A percentile compares a stretch with the other conserved stretches of the same genome.
Conservation (phyloP, 2,797 vertebrate genomes). For the Chaenodraco wilsoni region DNA sequence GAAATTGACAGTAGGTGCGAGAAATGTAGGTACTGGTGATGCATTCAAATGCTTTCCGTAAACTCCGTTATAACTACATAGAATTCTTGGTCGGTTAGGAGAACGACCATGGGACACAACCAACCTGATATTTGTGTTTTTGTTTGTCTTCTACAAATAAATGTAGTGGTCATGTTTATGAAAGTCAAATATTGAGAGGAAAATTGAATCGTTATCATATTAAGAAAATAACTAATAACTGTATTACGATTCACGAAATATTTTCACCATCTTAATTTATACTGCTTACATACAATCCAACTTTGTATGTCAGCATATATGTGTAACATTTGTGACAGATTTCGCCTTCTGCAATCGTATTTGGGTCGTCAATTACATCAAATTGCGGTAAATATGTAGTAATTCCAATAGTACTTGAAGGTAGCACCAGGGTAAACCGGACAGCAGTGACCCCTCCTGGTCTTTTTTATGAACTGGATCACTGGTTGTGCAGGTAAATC, state of each 20-base stretch:
- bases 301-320: neutral
- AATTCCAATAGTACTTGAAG: conserved; percentile 39
- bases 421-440: conserved; percentile 37
- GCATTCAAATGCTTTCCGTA: conserved; percentile 46
- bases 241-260: neutral
- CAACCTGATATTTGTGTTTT: neutral
- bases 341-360: neutral
- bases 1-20: conserved; percentile 66
- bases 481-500: neutral
- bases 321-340: neutral
- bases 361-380: neutral
- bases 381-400: accelerated
- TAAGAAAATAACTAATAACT: neutral
- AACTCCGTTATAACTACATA: accelerated
- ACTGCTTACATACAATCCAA: neutral
- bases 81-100: neutral
- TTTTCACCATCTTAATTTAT: neutral
- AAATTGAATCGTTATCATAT: neutral
- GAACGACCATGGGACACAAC: neutral
- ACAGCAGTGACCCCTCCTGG: conserved; percentile 78
- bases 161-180: neutral
- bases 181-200: neutral
- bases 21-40: conserved; percentile 58
- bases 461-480: conserved; percentile 23
- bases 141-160: neutral